phyloP scores from a whole-genome alignment of 2,113 vertebrate genomes.

The Pithys albifrons region DNA sequence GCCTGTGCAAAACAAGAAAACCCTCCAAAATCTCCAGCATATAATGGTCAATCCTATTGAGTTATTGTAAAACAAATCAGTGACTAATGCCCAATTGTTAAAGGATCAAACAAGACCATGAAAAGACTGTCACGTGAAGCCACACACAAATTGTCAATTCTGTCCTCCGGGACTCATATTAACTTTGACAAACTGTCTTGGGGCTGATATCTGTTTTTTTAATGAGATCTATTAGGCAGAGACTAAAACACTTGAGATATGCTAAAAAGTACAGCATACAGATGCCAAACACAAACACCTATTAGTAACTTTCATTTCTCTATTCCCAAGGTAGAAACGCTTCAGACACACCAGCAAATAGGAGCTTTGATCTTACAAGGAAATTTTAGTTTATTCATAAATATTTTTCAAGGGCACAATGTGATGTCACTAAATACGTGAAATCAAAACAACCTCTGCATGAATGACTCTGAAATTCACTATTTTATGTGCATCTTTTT shows the following conservation, averaged over 20 bases:
- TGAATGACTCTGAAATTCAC: conserved; percentile 7
- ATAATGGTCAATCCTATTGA: conserved; percentile 61
- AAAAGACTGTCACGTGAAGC: conserved; percentile 64
- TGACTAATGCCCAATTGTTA: conserved; percentile 74
- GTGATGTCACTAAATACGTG: not conserved
- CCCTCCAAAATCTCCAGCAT: conserved; percentile 38
- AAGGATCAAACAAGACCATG: conserved; percentile 72
- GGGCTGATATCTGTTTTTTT: conserved; percentile 79
- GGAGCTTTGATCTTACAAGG: conserved; percentile 32
- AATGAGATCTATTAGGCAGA: conserved; percentile 81
- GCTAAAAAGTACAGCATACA: conserved; percentile 77
- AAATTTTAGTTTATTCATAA: conserved; percentile 58
- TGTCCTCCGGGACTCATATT: conserved; percentile 75
- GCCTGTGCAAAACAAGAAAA: conserved; percentile 51
- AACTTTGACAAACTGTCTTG: conserved; percentile 82
- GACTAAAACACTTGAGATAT: conserved; percentile 75
- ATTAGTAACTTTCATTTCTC: conserved; percentile 74
- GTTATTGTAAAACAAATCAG: conserved; percentile 76
- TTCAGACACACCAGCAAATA: conserved; percentile 32
- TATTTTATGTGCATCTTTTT: not conserved
- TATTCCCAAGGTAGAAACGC: conserved; percentile 26
- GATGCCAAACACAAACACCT: conserved; percentile 76
- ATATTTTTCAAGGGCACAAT: conserved; percentile 5
- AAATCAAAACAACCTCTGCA: not conserved
- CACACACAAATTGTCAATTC: conserved; percentile 74